These are phyloP conservation scores for Choloepus didactylus DNA, from an alignment of 2,797 vertebrate species.

Conservation along the genomic window DNA sequence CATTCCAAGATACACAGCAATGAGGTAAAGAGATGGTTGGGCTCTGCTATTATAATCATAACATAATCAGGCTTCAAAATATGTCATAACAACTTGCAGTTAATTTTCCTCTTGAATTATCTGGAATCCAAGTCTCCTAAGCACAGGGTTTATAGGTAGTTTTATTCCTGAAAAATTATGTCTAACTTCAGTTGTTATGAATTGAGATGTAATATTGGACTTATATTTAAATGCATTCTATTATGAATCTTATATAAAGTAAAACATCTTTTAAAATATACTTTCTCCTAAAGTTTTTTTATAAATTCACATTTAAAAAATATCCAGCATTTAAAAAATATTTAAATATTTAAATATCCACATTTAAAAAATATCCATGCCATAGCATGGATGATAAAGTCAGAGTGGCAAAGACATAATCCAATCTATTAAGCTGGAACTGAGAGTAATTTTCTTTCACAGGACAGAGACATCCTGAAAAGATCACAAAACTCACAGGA, in stretches of 20 bases:
- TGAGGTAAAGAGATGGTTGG: slow-evolving; percentile 23
- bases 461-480: slow-evolving; percentile 52
- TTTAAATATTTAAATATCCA: not conserved
- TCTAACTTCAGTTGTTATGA: slow-evolving; percentile 37
- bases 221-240: slow-evolving; percentile 1
- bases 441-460: not conserved
- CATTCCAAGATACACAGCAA: slow-evolving; percentile 17
- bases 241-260: slow-evolving; percentile 40
- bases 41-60: not conserved
- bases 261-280: slow-evolving; percentile 49
- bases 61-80: slow-evolving; percentile 6
- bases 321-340: too few relatives aligned
- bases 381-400: slow-evolving; percentile 15
- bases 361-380: not conserved
- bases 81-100: not conserved
- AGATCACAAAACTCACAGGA: not conserved
- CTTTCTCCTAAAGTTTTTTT: not conserved
- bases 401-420: not conserved
- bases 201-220: not conserved
- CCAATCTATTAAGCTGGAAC: not conserved
- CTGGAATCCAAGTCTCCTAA: slow-evolving; percentile 7
- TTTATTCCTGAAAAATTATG: slow-evolving; percentile 51
- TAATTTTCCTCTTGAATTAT: slow-evolving; percentile 56
- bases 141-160: slow-evolving; percentile 9
- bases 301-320: not conserved